These are phyloP conservation scores for Caenorhabditis sinica DNA, from an alignment of 2,888 invertebrate species.

Conservation along the genomic window DNA sequence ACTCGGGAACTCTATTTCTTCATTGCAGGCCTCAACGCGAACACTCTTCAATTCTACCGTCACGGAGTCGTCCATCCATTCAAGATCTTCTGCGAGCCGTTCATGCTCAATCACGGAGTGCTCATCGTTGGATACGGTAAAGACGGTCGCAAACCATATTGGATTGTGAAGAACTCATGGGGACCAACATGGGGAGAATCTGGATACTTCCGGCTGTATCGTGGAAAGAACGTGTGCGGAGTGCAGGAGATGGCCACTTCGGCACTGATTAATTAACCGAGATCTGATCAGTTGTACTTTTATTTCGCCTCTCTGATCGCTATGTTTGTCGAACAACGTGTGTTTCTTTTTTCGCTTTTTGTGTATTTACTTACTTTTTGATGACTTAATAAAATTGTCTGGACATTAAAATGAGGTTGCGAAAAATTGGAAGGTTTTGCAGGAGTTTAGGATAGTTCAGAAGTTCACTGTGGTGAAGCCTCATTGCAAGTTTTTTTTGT, in stretches of 20 bases:
- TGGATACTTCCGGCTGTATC: conserved; percentile 87
- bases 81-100: conserved; percentile 77
- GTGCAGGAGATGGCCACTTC: conserved; percentile 92
- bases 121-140: conserved; percentile 83
- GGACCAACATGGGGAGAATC: conserved; percentile 81
- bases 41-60: conserved; percentile 83
- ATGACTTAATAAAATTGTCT: conserved; percentile 6
- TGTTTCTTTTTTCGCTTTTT: conserved; percentile 25
- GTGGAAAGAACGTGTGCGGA: conserved; percentile 96
- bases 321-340: conserved; percentile 12
- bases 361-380: conserved; percentile 28
- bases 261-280: conserved; percentile 75
- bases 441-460: too few relatives aligned
- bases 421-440: too few relatives aligned
- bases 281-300: conserved; percentile 22
- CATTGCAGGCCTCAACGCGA: conserved; percentile 82
- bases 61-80: conserved; percentile 83
- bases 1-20: too few relatives aligned
- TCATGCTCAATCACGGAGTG: conserved; percentile 82
- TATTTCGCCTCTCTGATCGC: not conserved
- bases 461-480: too few relatives aligned
- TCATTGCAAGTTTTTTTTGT: too few relatives aligned
- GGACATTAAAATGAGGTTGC: too few relatives aligned
- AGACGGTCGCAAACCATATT: conserved; percentile 81
- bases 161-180: conserved; percentile 83